Percentiles rank a stretch among this genome's conserved stretches.
phyloP scores from a whole-genome alignment of 2,113 vertebrate genomes.

The Charina bottae region DNA sequence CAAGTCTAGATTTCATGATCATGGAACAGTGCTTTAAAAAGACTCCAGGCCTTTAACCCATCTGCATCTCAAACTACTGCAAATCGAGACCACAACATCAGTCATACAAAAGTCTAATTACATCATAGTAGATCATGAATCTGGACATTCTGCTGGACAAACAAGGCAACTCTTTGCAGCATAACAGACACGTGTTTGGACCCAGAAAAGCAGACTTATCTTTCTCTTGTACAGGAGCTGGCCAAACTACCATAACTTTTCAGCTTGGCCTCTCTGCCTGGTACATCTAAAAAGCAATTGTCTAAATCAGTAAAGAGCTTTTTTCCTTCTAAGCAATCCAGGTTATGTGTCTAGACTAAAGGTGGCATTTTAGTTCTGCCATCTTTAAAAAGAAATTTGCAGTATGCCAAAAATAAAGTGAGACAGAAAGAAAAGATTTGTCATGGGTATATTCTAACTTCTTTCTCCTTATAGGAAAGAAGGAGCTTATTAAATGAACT shows the following conservation, averaged over 20 bases:
- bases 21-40: not conserved
- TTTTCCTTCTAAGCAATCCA: constrained; percentile 68
- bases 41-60: not conserved
- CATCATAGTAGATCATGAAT: not conserved
- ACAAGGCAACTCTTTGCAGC: not conserved
- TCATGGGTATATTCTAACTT: constrained; percentile 22
- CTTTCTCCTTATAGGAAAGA: not conserved
- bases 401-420: constrained; percentile 43
- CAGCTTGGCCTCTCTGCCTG: constrained; percentile 58
- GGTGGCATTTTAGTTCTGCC: constrained; percentile 63
- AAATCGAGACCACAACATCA: not conserved
- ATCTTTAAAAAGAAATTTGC: constrained; percentile 50
- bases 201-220: not conserved
- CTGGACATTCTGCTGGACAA: not conserved
- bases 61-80: not conserved
- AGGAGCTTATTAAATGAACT: not conserved
- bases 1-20: not conserved
- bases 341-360: constrained; percentile 67
- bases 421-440: constrained; percentile 12
- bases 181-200: not conserved
- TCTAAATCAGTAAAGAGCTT: constrained; percentile 71
- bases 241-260: constrained; percentile 51
- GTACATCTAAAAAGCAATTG: constrained; percentile 69
- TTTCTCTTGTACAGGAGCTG: not conserved
- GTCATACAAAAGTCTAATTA: not conserved